Conservation (phyloP, 2,888 invertebrate species). For the Atherix ibis region DNA sequence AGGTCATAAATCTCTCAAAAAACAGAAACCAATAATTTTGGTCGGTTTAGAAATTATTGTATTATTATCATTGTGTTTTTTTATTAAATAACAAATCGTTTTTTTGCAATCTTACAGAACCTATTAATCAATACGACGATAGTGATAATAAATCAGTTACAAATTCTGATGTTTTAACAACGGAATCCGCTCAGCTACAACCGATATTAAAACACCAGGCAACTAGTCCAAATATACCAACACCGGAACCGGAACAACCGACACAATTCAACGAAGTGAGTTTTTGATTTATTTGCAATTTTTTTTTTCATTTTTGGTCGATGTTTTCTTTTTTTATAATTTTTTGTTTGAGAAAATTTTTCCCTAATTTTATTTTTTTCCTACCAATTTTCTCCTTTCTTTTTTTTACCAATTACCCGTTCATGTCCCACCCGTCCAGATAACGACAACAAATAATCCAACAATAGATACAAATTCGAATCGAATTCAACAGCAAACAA, state of each 20-base stretch:
- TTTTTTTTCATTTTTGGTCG: neutral
- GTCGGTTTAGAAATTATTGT: no score
- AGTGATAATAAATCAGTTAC: slow-evolving; percentile 11
- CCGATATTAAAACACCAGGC: slow-evolving; percentile 33
- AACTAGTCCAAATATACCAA: slow-evolving; percentile 33
- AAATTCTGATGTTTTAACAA: slow-evolving; percentile 14
- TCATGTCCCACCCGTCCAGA: no score
- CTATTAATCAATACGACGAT: slow-evolving; percentile 10
- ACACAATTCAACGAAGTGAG: slow-evolving; percentile 8
- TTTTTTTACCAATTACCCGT: no score
- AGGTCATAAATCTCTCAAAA: no score
- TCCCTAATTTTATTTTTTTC: no score
- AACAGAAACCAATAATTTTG: no score
- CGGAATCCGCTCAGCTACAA: slow-evolving; percentile 28
- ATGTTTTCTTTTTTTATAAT: neutral
- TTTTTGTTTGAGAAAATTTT: no score
- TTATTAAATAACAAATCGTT: no score
- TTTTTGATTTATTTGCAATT: neutral
- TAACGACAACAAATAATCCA: slow-evolving; percentile 5
- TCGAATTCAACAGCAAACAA: neutral
- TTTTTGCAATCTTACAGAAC: slow-evolving; percentile 7
- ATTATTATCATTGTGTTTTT: no score
- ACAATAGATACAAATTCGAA: slow-evolving; percentile 4
- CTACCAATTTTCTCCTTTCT: no score
- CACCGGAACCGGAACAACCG: slow-evolving; percentile 13